Conservation (phyloP, 2,113 vertebrate species). For the Pollachius pollachius region DNA sequence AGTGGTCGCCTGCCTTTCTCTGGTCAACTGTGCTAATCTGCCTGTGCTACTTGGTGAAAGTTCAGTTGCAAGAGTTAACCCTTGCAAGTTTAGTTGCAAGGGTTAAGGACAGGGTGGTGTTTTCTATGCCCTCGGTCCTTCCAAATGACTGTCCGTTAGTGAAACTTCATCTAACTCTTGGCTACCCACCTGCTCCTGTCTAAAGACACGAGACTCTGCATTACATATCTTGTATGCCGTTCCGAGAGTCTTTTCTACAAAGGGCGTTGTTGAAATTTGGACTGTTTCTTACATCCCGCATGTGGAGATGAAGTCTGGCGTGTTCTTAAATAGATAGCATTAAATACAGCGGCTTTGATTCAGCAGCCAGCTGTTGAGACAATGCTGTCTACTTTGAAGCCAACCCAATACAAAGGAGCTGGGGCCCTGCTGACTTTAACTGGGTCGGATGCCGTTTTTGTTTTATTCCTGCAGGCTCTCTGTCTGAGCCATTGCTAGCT, state of each 20-base stretch:
- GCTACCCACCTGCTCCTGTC: neutral
- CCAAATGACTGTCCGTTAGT: neutral
- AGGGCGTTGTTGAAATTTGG: neutral
- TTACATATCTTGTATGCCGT: neutral
- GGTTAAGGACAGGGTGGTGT: no score
- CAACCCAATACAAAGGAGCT: conserved; percentile 1
- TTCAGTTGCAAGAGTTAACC: no score
- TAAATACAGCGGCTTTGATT: conserved; percentile 42
- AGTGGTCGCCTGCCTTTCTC: no score
- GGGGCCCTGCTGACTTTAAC: conserved; percentile 1
- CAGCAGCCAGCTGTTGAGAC: conserved; percentile 23
- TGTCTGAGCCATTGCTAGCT: no score
- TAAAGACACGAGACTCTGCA: neutral
- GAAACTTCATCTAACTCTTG: neutral
- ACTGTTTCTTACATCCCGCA: conserved; percentile 15
- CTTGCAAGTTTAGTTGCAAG: no score
- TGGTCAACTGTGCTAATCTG: no score
- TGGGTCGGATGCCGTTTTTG: neutral
- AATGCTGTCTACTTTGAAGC: conserved; percentile 21
- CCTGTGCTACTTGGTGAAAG: no score
- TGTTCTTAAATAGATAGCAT: conserved; percentile 36
- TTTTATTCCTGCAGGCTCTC: neutral
- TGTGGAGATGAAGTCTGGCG: conserved; percentile 2
- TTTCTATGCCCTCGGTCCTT: no score
- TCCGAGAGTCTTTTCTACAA: neutral